Conservation (phyloP, 2,888 invertebrate genomes). For the Epiperipatus broadwayi region DNA sequence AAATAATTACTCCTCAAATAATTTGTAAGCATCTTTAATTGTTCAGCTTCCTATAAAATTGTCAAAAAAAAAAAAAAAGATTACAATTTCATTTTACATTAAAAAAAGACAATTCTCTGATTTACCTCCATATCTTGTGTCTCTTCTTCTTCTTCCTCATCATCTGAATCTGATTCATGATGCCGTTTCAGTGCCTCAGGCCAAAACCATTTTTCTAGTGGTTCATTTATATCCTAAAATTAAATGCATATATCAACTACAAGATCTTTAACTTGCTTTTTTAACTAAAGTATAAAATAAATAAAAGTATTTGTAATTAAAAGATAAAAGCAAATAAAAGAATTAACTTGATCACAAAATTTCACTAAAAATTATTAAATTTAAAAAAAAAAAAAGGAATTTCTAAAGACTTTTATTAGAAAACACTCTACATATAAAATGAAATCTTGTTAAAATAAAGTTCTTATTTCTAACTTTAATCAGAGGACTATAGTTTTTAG, state of each 20-base stretch:
- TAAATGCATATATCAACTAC: too few relatives aligned
- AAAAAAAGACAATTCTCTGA: neutral
- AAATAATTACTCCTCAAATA: conserved; percentile 48
- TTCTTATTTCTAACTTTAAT: too few relatives aligned
- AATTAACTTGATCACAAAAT: too few relatives aligned
- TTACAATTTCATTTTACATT: conserved; percentile 24
- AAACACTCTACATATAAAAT: too few relatives aligned
- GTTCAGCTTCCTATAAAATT: conserved; percentile 32
- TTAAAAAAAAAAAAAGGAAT: too few relatives aligned
- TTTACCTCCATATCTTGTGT: conserved; percentile 22
- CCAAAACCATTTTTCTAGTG: conserved; percentile 41
- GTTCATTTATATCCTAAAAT: conserved; percentile 28
- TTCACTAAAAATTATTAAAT: too few relatives aligned
- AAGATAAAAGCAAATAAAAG: too few relatives aligned
- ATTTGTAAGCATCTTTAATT: conserved; percentile 39
- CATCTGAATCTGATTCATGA: conserved; percentile 23
- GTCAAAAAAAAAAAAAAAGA: conserved; percentile 22
- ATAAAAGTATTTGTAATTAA: too few relatives aligned
- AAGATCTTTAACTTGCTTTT: neutral
- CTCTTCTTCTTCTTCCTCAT: conserved; percentile 24
- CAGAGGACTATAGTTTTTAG: too few relatives aligned
- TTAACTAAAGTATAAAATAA: neutral
- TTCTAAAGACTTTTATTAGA: too few relatives aligned
- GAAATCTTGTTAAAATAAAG: too few relatives aligned
- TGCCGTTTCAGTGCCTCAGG: conserved; percentile 25